phyloP scores from a whole-genome alignment of 1,140 invertebrate genomes.

The Campoletis sonorensis region DNA sequence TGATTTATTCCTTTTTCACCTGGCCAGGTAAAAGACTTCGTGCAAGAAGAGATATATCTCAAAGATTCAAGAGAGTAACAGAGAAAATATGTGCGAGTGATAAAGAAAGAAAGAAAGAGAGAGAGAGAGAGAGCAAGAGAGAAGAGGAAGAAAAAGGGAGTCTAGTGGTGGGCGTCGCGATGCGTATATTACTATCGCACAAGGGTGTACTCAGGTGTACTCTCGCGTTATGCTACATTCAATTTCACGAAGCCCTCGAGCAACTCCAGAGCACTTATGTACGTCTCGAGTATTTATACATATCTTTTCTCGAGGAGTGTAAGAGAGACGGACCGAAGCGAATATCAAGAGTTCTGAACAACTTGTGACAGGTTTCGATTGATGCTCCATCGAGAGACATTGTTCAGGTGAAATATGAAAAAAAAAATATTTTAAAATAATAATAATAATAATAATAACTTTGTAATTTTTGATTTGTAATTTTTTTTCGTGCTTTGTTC shows the following conservation, averaged over 20 bases:
- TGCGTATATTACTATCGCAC: constrained; percentile 6
- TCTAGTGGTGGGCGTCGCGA: constrained; percentile 21
- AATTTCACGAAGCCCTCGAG: constrained; percentile 29
- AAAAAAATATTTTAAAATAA: too few relatives aligned
- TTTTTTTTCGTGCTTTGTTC: too few relatives aligned
- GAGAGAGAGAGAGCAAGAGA: constrained; percentile 4
- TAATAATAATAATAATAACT: too few relatives aligned
- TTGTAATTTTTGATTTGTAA: too few relatives aligned
- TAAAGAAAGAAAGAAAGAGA: neutral
- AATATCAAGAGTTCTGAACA: neutral
- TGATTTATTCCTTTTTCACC: constrained; percentile 29
- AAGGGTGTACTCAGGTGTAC: constrained; percentile 33
- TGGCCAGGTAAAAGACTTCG: constrained; percentile 48
- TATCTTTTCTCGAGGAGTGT: neutral
- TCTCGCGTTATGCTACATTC: constrained; percentile 28
- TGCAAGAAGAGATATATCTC: constrained; percentile 1
- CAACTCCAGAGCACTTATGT: constrained; percentile 7
- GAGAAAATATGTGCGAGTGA: neutral
- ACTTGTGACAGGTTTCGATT: constrained; percentile 6
- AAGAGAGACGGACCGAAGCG: neutral
- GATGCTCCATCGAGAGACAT: constrained; percentile 1
- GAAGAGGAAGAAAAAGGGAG: neutral
- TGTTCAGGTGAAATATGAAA: neutral
- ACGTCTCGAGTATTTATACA: constrained; percentile 27
- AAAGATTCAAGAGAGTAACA: neutral